phyloP scores from a whole-genome alignment of 2,113 vertebrate species.

The Hippocampus zosterae region DNA sequence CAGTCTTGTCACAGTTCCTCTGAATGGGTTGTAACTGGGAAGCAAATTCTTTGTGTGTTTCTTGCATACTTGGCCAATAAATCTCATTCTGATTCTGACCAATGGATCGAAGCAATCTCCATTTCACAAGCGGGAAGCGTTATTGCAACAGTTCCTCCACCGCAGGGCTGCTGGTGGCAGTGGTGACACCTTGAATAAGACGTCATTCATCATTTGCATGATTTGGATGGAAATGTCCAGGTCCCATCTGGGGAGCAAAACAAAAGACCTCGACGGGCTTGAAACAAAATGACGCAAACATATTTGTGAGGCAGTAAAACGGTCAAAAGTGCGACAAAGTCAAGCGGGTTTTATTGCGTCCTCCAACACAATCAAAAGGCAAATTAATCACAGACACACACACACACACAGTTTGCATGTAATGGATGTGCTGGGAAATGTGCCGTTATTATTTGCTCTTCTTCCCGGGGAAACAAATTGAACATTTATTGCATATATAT shows the following conservation, averaged over 20 bases:
- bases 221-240: conserved; percentile 12
- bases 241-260: conserved; percentile 14
- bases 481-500: conserved; percentile 99
- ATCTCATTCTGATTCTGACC: no score
- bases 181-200: conserved; percentile 6
- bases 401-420: conserved; percentile 74
- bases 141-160: neutral
- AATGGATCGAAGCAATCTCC: neutral
- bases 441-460: conserved; percentile 99
- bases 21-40: no score
- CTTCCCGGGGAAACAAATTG: conserved; percentile 99
- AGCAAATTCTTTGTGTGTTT: no score
- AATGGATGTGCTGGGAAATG: conserved; percentile 97
- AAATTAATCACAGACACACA: conserved; percentile 88
- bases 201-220: conserved; percentile 25
- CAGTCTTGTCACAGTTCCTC: no score
- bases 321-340: conserved; percentile 79
- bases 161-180: neutral
- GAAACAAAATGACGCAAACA: conserved; percentile 1
- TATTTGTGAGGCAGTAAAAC: neutral
- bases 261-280: neutral
- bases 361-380: conserved; percentile 92
- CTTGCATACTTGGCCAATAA: no score
- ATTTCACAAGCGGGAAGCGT: neutral
- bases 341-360: conserved; percentile 91